Base-by-base conservation (phyloP, 2,888 invertebrate genomes). In the Tridacna gigas region DNA sequence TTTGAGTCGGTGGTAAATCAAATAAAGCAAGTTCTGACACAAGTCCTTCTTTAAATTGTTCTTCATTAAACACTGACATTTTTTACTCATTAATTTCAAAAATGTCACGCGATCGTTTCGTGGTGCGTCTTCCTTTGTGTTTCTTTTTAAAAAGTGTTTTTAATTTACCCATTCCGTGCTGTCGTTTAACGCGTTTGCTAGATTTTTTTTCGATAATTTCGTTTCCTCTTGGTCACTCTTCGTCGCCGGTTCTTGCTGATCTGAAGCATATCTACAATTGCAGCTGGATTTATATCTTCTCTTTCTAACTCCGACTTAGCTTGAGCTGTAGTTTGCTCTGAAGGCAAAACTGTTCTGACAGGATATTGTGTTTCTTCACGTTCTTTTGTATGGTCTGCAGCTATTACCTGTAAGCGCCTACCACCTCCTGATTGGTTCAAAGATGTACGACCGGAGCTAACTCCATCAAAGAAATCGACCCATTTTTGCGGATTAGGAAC, bases 401-500 rank as follows among this genome's bases (percentile, higher is more conserved):
- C 25, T 37, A 82, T 82, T 18, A 82, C 28, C 26, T 18, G 18
- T 20, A 60, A 60, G 71, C 76, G 48, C 74, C 81, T 84, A 20
- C 79, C 79, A 56, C 67, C 77, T 11, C 78, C 81, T 22, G 71
- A 56, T 73, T 84, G 84, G 65, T 79, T 71, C 13, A 83, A 26
- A 28, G 47, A 48, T 12, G 80, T 56, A 47, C 37, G 77, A 5
- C 83, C 83, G 12, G 28, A 69, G 56, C 78, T 75, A 1, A 80
- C 75, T 5, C 78, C 66, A 26, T 80, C 75, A 45, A 80, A 84
- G 28, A 76, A 85, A 18, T 82, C 77, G 28, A 88, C 78, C 83
- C 85, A 86, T 22, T 79, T 77, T 48, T 84, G 74, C 47, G 84
- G 74, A 75, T 87, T 84, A 18, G 89, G 86, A 3, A 89, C 75